phyloP scores from a whole-genome alignment of 2,113 vertebrate genomes.

The Tupaia tana region DNA sequence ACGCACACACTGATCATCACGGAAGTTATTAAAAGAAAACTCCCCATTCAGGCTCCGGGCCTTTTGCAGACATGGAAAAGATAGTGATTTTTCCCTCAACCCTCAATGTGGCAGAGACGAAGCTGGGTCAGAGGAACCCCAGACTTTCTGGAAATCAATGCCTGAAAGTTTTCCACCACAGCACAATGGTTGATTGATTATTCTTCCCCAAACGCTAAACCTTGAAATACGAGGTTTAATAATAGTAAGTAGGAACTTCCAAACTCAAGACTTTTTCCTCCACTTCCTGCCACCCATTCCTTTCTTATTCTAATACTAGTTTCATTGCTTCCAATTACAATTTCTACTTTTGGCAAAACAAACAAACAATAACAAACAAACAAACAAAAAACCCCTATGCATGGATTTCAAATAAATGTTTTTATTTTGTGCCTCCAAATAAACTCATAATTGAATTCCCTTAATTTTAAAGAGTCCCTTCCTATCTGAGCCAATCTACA shows the following conservation, averaged over 20 bases:
- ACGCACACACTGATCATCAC: background rate
- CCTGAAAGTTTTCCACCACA: background rate
- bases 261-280: background rate
- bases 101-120: background rate
- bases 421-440: no score
- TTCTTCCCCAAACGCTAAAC: background rate
- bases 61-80: slow-evolving; percentile 52
- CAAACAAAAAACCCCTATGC: no score
- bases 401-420: no score
- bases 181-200: background rate
- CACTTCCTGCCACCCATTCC: background rate
- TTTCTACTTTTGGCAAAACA: background rate
- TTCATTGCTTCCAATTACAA: slow-evolving; percentile 35
- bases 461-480: no score
- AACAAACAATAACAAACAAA: no score
- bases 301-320: background rate
- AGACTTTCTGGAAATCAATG: background rate
- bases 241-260: background rate
- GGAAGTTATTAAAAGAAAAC: slow-evolving; percentile 23
- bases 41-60: background rate
- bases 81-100: background rate
- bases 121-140: background rate
- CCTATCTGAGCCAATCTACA: no score
- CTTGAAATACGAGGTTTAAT: background rate
- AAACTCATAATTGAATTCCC: no score